Evolutionary conservation across 64 coral and sea anemone species (phyloP).

Genomic region (Trachythela sp.): DNA sequence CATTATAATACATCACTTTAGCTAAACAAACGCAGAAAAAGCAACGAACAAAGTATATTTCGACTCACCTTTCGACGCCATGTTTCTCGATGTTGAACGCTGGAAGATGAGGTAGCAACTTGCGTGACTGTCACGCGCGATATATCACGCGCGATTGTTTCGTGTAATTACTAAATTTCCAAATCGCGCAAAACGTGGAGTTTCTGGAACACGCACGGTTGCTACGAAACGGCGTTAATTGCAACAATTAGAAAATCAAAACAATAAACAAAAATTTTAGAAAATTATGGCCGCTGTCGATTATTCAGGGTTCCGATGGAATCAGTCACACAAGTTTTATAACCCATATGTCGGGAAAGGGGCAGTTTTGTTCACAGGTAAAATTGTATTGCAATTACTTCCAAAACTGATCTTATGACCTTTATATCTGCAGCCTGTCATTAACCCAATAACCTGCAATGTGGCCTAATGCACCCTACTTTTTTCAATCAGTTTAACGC

Average conservation of each 20-base stretch:
- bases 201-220: background rate
- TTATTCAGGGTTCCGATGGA: slow-evolving; percentile 34
- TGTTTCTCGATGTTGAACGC: background rate
- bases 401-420: no score
- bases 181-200: background rate
- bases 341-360: slow-evolving; percentile 89
- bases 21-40: background rate
- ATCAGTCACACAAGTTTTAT: slow-evolving; percentile 87
- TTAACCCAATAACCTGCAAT: background rate
- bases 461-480: background rate
- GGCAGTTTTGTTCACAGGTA: slow-evolving; percentile 85
- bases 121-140: background rate
- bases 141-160: background rate
- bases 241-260: background rate
- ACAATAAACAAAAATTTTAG: background rate
- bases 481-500: no score
- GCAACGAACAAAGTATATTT: background rate
- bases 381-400: background rate
- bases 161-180: background rate
- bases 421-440: no score
- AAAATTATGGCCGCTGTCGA: background rate
- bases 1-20: background rate
- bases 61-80: slow-evolving; percentile 2
- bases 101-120: background rate
- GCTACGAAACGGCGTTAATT: background rate